Percentiles rank a stretch among this genome's conserved stretches.
These are phyloP conservation scores for Oophaga pumilio DNA, from an alignment of 2,113 vertebrate species.

Conservation along the genomic window DNA sequence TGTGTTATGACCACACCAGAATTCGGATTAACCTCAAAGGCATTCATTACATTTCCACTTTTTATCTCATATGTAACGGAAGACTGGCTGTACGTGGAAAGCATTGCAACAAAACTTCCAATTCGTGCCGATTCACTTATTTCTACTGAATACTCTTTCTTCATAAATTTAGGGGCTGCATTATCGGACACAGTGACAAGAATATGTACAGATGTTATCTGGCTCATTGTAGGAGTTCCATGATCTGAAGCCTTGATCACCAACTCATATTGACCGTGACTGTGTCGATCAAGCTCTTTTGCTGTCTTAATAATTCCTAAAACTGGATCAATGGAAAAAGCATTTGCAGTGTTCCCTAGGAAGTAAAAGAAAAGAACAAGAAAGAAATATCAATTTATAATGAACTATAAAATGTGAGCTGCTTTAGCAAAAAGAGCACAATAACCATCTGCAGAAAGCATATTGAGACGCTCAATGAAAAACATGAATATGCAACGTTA, in stretches of 20 bases:
- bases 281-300: slow-evolving; percentile 88
- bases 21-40: slow-evolving; percentile 91
- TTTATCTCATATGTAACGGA: slow-evolving; percentile 93
- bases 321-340: slow-evolving; percentile 87
- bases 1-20: slow-evolving; percentile 89
- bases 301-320: slow-evolving; percentile 86
- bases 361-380: slow-evolving; percentile 36
- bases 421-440: slow-evolving; percentile 11
- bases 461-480: not conserved
- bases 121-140: slow-evolving; percentile 80
- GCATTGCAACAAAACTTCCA: slow-evolving; percentile 86
- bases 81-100: slow-evolving; percentile 87
- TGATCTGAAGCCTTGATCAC: slow-evolving; percentile 87
- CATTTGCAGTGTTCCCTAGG: slow-evolving; percentile 91
- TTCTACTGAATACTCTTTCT: slow-evolving; percentile 86
- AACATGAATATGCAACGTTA: not conserved
- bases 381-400: slow-evolving; percentile 46
- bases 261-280: slow-evolving; percentile 84
- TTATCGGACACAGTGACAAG: slow-evolving; percentile 91
- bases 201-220: slow-evolving; percentile 80
- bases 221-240: slow-evolving; percentile 82
- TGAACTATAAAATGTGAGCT: slow-evolving; percentile 6
- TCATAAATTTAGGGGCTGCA: slow-evolving; percentile 85
- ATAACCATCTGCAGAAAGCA: not conserved
- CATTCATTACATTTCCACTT: slow-evolving; percentile 81